These are phyloP conservation scores for Nipponacmea schrenckii DNA, from an alignment of 2,888 invertebrate species.

Conservation along the genomic window DNA sequence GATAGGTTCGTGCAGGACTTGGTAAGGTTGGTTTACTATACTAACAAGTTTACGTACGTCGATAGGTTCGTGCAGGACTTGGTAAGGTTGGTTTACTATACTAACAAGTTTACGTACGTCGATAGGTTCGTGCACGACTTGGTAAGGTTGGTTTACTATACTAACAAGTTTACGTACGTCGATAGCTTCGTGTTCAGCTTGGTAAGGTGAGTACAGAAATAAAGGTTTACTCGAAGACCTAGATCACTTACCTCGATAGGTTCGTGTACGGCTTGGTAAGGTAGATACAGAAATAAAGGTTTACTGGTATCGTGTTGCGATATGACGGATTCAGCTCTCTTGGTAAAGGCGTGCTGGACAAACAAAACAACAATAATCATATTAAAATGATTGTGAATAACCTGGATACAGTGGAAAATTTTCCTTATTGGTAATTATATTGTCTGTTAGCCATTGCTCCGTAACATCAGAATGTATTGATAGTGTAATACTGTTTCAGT, in stretches of 20 bases:
- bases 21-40: no score
- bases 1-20: slow-evolving; percentile 78
- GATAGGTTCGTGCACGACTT: slow-evolving; percentile 77
- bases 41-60: no score
- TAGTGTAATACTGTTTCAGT: no score
- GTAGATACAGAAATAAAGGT: slow-evolving; percentile 87
- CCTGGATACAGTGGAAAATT: no score
- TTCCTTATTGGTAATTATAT: no score
- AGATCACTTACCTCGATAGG: slow-evolving; percentile 17
- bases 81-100: no score
- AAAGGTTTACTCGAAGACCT: slow-evolving; percentile 79
- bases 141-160: slow-evolving; percentile 86
- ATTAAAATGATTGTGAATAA: no score
- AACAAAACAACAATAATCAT: neutral
- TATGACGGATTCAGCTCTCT: slow-evolving; percentile 35
- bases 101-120: neutral
- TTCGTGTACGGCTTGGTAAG: slow-evolving; percentile 83
- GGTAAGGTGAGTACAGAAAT: slow-evolving; percentile 86
- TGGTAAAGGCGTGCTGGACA: slow-evolving; percentile 26
- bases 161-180: slow-evolving; percentile 74
- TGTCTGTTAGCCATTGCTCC: no score
- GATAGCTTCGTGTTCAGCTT: slow-evolving; percentile 77
- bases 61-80: no score
- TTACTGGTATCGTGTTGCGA: slow-evolving; percentile 40
- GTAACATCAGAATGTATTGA: no score